These are phyloP conservation scores for Ephialtes manifestator DNA, from an alignment of 2,888 invertebrate genomes.

Conservation along the genomic window DNA sequence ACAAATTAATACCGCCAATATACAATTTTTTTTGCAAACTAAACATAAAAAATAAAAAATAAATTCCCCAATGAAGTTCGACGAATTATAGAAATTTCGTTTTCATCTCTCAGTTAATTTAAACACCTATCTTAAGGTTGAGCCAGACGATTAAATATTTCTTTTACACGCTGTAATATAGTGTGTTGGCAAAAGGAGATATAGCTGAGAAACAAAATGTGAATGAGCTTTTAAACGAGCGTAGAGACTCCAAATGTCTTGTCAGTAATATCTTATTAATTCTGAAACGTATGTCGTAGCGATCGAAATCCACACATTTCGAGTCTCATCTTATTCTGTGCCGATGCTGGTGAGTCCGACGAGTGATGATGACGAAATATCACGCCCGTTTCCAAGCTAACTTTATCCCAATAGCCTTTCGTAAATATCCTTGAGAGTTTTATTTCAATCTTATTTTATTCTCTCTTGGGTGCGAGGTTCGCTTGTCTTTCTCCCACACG, in stretches of 20 bases:
- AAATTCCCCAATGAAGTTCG: too few species aligned
- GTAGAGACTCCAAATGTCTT: constrained; percentile 16
- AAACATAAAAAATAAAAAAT: background rate
- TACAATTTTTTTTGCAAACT: background rate
- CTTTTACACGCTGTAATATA: constrained; percentile 24
- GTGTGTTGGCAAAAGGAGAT: background rate
- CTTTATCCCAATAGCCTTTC: constrained; percentile 36
- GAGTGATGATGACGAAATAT: constrained; percentile 61
- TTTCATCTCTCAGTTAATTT: background rate
- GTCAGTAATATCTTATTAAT: constrained; percentile 31
- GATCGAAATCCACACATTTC: constrained; percentile 11
- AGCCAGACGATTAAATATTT: background rate
- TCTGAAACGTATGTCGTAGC: constrained; percentile 7
- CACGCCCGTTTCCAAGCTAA: constrained; percentile 44
- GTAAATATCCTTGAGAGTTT: constrained; percentile 63
- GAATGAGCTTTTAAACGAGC: constrained; percentile 1
- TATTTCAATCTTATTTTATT: constrained; percentile 52
- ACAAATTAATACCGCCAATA: background rate
- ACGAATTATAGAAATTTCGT: background rate
- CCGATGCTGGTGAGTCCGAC: background rate
- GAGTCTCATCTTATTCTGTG: constrained; percentile 23
- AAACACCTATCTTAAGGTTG: background rate
- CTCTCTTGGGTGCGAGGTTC: background rate
- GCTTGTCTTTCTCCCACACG: constrained; percentile 12
- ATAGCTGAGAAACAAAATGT: constrained; percentile 8